A percentile compares a stretch with the other conserved stretches of the same genome.
phyloP scores from a whole-genome alignment of 2,113 vertebrate genomes.

The Sitta europaea region DNA sequence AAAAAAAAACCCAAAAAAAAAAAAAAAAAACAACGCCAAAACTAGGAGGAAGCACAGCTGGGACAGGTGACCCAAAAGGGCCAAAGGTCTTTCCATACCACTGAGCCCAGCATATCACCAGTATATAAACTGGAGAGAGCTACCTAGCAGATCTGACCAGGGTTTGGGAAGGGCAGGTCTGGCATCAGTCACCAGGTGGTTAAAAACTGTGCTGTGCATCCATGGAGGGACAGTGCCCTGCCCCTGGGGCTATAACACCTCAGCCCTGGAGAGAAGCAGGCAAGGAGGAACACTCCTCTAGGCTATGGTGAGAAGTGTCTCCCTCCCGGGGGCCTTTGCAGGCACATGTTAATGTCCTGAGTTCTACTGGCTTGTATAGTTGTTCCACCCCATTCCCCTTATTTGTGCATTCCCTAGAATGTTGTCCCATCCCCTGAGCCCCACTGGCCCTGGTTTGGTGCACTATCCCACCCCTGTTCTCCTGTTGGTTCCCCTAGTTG shows the following conservation, averaged over 20 bases:
- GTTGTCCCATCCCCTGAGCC: background rate
- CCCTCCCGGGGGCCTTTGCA: background rate
- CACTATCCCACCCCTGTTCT: too few species aligned
- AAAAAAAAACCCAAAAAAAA: too few species aligned
- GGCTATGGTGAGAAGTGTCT: background rate
- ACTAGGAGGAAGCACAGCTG: background rate
- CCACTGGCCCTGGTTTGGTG: too few species aligned
- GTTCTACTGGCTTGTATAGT: background rate
- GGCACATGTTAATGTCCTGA: background rate
- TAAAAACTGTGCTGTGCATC: background rate
- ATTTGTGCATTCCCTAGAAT: background rate
- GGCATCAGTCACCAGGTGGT: background rate
- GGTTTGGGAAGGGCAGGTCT: accelerated
- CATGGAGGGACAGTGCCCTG: too few species aligned
- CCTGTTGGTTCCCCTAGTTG: too few species aligned
- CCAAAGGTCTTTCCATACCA: background rate
- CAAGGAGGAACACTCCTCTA: background rate
- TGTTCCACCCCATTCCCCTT: too few species aligned
- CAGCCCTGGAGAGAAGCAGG: too few species aligned
- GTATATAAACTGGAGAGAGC: background rate
- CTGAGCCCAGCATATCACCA: background rate
- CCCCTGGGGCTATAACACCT: too few species aligned
- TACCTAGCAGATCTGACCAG: background rate
- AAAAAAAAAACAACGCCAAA: background rate
- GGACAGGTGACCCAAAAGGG: background rate